Percentiles rank a stretch among this genome's conserved stretches.
Conservation (phyloP, 2,113 vertebrate species). For the Puffinus mauretanicus region DNA sequence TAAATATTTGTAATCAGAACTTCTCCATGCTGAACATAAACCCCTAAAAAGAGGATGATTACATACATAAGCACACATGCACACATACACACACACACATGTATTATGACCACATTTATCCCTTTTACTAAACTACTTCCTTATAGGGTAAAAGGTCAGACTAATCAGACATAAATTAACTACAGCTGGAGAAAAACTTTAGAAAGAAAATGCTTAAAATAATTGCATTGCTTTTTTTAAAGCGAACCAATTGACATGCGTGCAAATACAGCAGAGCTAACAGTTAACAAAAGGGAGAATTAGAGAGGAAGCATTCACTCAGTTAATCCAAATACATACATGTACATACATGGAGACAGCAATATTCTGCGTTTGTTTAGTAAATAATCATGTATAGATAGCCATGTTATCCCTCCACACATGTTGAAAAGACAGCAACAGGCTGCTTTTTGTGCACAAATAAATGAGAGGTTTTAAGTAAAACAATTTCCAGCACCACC, state of each 20-base stretch:
- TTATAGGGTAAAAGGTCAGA: conserved; percentile 70
- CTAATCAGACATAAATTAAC: conserved; percentile 77
- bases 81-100: not conserved
- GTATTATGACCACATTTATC: conserved; percentile 49
- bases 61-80: not conserved
- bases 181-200: conserved; percentile 66
- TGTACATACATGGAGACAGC: not conserved
- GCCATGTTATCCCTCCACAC: not conserved
- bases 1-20: conserved; percentile 59
- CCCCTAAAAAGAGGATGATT: conserved; percentile 10
- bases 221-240: conserved; percentile 24
- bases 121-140: conserved; percentile 72
- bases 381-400: not conserved
- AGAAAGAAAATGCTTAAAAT: conserved; percentile 50
- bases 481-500: conserved; percentile 46
- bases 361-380: not conserved
- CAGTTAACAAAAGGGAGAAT: not conserved
- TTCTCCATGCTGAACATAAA: conserved; percentile 20
- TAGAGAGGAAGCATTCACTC: not conserved
- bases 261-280: not conserved
- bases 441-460: conserved; percentile 4
- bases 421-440: not conserved
- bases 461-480: conserved; percentile 9
- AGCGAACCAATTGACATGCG: not conserved
- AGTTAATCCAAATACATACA: not conserved